phyloP scores from a whole-genome alignment of 2,888 invertebrate genomes.

The Carterocephalus palaemon region DNA sequence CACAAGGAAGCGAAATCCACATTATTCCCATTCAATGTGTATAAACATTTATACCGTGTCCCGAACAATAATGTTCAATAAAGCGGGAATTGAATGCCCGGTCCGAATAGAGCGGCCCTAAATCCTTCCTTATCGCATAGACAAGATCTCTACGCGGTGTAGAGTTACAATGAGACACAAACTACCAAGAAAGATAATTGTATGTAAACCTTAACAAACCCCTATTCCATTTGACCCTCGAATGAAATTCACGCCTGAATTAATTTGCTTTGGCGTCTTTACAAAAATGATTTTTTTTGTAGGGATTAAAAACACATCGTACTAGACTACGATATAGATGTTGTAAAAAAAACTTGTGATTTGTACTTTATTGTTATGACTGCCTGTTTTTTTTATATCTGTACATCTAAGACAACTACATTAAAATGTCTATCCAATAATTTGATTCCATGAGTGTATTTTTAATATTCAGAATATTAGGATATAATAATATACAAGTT shows the following conservation, averaged over 20 bases:
- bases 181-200: conserved; percentile 48
- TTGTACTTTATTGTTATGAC: too few species aligned
- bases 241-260: conserved; percentile 63
- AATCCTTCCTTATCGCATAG: conserved; percentile 61
- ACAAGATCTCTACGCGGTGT: conserved; percentile 60
- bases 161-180: conserved; percentile 56
- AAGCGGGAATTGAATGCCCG: conserved; percentile 42
- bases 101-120: conserved; percentile 42
- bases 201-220: conserved; percentile 47
- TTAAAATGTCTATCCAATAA: too few species aligned
- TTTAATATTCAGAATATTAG: too few species aligned
- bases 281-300: conserved; percentile 39
- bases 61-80: conserved; percentile 44
- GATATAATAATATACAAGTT: too few species aligned
- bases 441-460: too few species aligned
- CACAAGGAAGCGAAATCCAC: conserved; percentile 9
- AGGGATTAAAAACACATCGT: conserved; percentile 17
- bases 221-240: conserved; percentile 43
- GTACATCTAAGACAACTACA: too few species aligned
- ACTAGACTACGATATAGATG: conserved; percentile 1
- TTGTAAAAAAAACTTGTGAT: too few species aligned
- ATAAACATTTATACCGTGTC: conserved; percentile 36
- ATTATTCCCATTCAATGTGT: conserved; percentile 21
- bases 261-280: conserved; percentile 47
- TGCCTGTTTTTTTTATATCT: too few species aligned